phyloP scores from a whole-genome alignment of 2,113 vertebrate genomes.

The Tyrannus savana region DNA sequence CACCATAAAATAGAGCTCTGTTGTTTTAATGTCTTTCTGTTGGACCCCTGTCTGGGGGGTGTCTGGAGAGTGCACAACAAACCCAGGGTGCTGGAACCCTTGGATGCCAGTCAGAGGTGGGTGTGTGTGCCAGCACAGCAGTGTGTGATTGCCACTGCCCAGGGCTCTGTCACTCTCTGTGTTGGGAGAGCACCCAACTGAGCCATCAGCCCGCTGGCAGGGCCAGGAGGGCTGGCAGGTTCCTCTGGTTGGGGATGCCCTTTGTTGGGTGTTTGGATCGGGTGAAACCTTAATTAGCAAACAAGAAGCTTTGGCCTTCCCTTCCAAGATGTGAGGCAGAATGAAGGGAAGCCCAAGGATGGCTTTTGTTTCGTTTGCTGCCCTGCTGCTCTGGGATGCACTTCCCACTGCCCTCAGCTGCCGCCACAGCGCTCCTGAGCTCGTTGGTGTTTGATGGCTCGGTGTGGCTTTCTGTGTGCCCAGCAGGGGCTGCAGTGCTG shows the following conservation, averaged over 20 bases:
- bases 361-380: not conserved
- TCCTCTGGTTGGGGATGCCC: not conserved
- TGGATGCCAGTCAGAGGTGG: fast-evolving
- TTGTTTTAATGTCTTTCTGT: not conserved
- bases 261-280: not conserved
- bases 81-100: not conserved
- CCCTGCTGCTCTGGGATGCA: slow-evolving; percentile 2
- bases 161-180: not conserved
- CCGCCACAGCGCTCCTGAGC: slow-evolving; percentile 6
- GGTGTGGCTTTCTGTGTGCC: not conserved
- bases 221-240: not conserved
- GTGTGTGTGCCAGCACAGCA: not conserved
- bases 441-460: not conserved
- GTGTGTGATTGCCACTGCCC: not conserved
- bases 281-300: slow-evolving; percentile 40
- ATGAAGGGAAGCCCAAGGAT: not conserved
- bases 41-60: not conserved
- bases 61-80: not conserved
- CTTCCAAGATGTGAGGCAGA: not conserved
- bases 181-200: not conserved
- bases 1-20: not conserved
- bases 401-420: slow-evolving; percentile 22
- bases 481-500: not conserved
- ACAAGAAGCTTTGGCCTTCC: slow-evolving; percentile 18
- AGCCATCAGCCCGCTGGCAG: slow-evolving; percentile 10